phyloP scores from a whole-genome alignment of 2,113 vertebrate species.

The Semnornis frantzii region DNA sequence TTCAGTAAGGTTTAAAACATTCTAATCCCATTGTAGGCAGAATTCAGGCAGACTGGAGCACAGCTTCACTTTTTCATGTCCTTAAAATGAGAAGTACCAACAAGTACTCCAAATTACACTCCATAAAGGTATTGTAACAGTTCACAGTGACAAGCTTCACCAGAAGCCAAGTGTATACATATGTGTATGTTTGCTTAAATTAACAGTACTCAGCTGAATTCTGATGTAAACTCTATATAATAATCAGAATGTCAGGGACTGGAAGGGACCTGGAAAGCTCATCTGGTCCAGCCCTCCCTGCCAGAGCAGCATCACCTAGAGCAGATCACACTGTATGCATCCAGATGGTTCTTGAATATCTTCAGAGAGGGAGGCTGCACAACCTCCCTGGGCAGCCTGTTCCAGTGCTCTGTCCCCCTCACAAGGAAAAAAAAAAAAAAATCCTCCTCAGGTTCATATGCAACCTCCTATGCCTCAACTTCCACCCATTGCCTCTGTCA shows the following conservation, averaged over 20 bases:
- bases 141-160: background rate
- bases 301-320: no score
- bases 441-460: no score
- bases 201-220: background rate
- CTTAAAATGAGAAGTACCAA: background rate
- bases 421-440: no score
- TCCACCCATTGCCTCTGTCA: no score
- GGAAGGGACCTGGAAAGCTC: no score
- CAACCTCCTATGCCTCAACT: no score
- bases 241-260: background rate
- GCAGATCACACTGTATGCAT: no score
- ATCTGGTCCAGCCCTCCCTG: no score
- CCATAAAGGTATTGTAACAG: background rate
- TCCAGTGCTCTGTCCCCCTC: no score
- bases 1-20: slow-evolving; percentile 24
- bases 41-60: slow-evolving; percentile 19
- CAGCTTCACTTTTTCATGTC: background rate
- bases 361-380: no score
- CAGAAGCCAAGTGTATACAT: background rate
- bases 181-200: background rate
- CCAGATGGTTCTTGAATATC: no score
- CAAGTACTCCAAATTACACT: background rate
- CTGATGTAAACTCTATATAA: background rate
- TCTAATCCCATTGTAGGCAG: slow-evolving; percentile 1
- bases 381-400: no score